phyloP scores from a whole-genome alignment of 2,888 invertebrate genomes.

The Himalopsyche kuldschensis region DNA sequence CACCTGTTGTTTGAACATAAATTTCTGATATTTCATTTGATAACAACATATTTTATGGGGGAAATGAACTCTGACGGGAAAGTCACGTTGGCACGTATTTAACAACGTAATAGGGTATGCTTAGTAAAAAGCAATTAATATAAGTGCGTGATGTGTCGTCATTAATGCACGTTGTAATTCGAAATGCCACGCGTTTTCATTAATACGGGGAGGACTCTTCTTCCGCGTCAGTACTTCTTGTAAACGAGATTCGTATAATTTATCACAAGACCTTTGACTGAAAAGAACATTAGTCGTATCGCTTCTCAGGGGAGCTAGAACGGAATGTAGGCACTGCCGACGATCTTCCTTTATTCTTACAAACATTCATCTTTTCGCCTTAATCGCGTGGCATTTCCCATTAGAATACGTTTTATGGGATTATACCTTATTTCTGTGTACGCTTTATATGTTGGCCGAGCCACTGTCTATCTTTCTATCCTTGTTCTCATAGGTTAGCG shows the following conservation, averaged over 20 bases:
- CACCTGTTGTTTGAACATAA: too few relatives aligned
- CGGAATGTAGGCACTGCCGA: background rate
- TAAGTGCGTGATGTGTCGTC: background rate
- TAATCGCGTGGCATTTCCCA: conserved; percentile 28
- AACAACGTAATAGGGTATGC: background rate
- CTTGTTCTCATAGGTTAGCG: conserved; percentile 1
- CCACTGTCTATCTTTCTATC: conserved; percentile 9
- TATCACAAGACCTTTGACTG: conserved; percentile 34
- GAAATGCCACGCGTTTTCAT: conserved; percentile 22
- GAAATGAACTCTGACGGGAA: background rate
- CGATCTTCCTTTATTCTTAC: conserved; percentile 13
- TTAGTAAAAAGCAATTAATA: background rate
- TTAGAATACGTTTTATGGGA: conserved; percentile 27
- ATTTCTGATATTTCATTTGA: background rate
- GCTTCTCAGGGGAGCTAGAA: conserved; percentile 3
- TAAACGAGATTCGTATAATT: conserved; percentile 19
- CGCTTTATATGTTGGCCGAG: conserved; percentile 3
- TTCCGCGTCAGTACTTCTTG: background rate
- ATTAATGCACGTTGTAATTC: conserved; percentile 17
- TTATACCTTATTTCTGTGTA: conserved; percentile 9
- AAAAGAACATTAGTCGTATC: conserved; percentile 27
- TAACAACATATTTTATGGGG: background rate
- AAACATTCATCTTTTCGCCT: conserved; percentile 25
- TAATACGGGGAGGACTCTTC: conserved; percentile 15
- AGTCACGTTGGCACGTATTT: background rate